phyloP scores from a whole-genome alignment of 2,888 invertebrate genomes.

The Antheraea assamensis region DNA sequence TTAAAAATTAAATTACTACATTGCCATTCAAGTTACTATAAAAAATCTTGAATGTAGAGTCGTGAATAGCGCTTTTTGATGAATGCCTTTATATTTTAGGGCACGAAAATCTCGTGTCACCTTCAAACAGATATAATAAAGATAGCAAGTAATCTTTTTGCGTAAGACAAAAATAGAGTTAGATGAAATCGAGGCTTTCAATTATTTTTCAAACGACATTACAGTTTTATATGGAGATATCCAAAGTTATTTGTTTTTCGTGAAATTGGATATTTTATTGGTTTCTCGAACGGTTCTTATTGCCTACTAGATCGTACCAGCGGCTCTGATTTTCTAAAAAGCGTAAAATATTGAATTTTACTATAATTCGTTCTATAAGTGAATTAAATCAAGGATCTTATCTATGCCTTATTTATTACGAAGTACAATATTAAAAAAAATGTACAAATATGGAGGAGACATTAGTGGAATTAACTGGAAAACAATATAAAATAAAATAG shows the following conservation, averaged over 20 bases:
- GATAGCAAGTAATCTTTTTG: slow-evolving; percentile 8
- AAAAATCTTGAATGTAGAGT: too few species aligned
- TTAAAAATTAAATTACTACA: neutral
- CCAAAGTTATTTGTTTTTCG: slow-evolving; percentile 11
- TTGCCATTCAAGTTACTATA: too few species aligned
- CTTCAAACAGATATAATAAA: neutral
- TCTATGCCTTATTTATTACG: too few species aligned
- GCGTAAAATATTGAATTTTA: neutral
- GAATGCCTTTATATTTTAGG: neutral
- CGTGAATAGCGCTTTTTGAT: neutral
- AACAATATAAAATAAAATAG: neutral
- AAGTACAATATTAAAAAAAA: too few species aligned
- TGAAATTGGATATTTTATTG: slow-evolving; percentile 16
- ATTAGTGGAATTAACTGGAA: neutral
- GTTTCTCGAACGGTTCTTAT: neutral
- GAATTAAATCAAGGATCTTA: too few species aligned
- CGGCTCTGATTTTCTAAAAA: neutral
- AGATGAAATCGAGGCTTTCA: neutral
- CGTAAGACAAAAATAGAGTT: slow-evolving; percentile 3
- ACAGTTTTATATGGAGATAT: neutral
- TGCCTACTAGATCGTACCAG: slow-evolving; percentile 5
- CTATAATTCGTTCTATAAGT: neutral
- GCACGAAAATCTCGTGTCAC: neutral
- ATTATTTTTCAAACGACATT: slow-evolving; percentile 4
- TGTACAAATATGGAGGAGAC: too few species aligned